These are phyloP conservation scores for Takifugu flavidus DNA, from an alignment of 2,113 vertebrate species.

Conservation along the genomic window DNA sequence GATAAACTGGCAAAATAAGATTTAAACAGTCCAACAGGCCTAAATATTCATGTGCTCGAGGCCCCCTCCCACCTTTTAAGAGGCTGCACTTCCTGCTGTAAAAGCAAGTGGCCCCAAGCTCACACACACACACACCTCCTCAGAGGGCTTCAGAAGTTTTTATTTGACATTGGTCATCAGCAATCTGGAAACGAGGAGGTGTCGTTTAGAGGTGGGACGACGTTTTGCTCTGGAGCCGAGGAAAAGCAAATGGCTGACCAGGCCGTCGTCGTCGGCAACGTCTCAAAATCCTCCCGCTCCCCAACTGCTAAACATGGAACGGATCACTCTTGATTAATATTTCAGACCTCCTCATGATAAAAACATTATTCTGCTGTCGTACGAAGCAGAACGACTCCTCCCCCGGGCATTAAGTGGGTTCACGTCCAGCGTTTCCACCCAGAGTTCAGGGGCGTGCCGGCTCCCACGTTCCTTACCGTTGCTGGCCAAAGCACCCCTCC, in stretches of 20 bases:
- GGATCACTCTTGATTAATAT: slow-evolving; percentile 58
- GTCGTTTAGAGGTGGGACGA: neutral
- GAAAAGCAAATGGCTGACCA: slow-evolving; percentile 12
- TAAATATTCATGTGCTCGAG: slow-evolving; percentile 22
- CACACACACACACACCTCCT: slow-evolving; percentile 17
- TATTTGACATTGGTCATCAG: slow-evolving; percentile 39
- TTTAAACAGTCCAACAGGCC: neutral
- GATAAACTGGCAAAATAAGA: neutral
- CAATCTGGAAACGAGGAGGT: slow-evolving; percentile 15
- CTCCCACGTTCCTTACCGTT: slow-evolving; percentile 35
- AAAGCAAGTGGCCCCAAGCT: slow-evolving; percentile 11
- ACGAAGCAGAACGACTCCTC: slow-evolving; percentile 19
- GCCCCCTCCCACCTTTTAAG: slow-evolving; percentile 19
- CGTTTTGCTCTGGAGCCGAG: too few relatives aligned
- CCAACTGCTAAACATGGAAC: slow-evolving; percentile 58
- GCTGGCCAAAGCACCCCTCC: slow-evolving; percentile 73
- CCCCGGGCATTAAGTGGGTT: slow-evolving; percentile 2
- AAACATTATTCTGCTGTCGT: slow-evolving; percentile 58
- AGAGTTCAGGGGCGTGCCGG: too few relatives aligned
- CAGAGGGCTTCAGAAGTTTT: slow-evolving; percentile 39
- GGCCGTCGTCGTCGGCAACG: slow-evolving; percentile 14
- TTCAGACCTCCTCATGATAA: slow-evolving; percentile 60
- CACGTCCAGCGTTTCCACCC: slow-evolving; percentile 1
- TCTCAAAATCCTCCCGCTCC: slow-evolving; percentile 19
- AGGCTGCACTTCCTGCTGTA: slow-evolving; percentile 34